These are phyloP conservation scores for Oreochromis spilurus DNA, from an alignment of 2,113 vertebrate genomes.

Conservation along the genomic window DNA sequence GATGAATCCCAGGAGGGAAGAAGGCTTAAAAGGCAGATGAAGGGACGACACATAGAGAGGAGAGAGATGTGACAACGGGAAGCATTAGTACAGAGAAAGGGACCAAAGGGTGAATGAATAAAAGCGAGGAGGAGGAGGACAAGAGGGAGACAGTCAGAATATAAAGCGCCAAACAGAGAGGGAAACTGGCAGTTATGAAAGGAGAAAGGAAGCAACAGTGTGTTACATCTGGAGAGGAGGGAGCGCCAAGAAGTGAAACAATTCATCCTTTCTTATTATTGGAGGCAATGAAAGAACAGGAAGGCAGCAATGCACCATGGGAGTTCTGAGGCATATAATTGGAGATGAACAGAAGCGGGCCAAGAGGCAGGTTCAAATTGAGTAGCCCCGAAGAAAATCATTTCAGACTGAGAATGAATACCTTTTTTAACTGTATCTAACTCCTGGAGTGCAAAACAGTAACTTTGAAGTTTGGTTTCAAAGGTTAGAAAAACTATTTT, in stretches of 20 bases:
- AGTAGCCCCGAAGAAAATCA: neutral
- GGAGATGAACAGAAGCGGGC: constrained; percentile 7
- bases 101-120: constrained; percentile 39
- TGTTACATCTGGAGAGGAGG: constrained; percentile 51
- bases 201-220: constrained; percentile 44
- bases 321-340: constrained; percentile 42
- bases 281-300: constrained; percentile 40
- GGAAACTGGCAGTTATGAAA: constrained; percentile 18
- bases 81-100: neutral
- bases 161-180: constrained; percentile 2
- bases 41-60: neutral
- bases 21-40: constrained; percentile 30
- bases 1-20: constrained; percentile 1
- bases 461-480: neutral
- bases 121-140: neutral
- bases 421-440: neutral
- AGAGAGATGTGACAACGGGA: constrained; percentile 21
- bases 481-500: neutral
- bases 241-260: constrained; percentile 54
- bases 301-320: constrained; percentile 48
- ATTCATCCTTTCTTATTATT: constrained; percentile 56
- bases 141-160: neutral
- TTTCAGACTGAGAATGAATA: neutral
- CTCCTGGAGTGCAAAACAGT: neutral
- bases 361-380: constrained; percentile 15